These are phyloP conservation scores for Ciona savignyi DNA, from an alignment of 23 tunicate genomes.

Conservation along the genomic window DNA sequence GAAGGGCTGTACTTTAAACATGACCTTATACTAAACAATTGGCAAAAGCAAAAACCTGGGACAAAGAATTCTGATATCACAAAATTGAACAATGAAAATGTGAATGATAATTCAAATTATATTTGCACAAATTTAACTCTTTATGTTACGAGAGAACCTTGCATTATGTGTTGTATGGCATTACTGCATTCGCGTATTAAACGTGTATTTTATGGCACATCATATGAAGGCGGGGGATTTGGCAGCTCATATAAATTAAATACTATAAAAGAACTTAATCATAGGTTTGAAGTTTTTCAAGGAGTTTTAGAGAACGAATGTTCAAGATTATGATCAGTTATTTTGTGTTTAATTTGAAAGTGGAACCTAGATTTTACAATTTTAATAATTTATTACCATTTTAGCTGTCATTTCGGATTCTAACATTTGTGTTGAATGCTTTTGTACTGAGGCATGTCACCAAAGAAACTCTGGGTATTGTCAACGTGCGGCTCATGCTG, in stretches of 20 bases:
- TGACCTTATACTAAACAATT: background rate
- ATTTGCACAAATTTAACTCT: conserved; percentile 64
- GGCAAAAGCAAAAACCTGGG: background rate
- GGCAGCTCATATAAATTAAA: conserved; percentile 80
- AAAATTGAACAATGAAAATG: background rate
- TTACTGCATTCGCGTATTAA: conserved; percentile 72
- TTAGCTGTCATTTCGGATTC: conserved; percentile 70
- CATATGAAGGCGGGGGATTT: conserved; percentile 41
- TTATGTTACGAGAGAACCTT: conserved; percentile 71
- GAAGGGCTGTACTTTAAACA: conserved; percentile 23
- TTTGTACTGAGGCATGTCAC: conserved; percentile 65
- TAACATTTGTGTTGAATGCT: conserved; percentile 82
- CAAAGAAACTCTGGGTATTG: conserved; percentile 70
- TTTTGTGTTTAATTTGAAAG: too few species aligned
- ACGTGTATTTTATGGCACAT: conserved; percentile 49
- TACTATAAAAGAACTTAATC: conserved; percentile 51
- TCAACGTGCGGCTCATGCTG: conserved; percentile 72
- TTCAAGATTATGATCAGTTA: background rate
- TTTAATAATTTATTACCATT: background rate
- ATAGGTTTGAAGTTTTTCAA: conserved; percentile 65
- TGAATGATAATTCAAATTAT: conserved; percentile 12
- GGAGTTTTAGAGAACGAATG: conserved; percentile 43
- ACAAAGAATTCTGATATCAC: background rate
- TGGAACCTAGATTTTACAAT: too few species aligned
- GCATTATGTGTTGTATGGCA: conserved; percentile 93